These are phyloP conservation scores for Halcyon malimbica DNA, from an alignment of 2,113 vertebrate genomes.

Conservation along the genomic window DNA sequence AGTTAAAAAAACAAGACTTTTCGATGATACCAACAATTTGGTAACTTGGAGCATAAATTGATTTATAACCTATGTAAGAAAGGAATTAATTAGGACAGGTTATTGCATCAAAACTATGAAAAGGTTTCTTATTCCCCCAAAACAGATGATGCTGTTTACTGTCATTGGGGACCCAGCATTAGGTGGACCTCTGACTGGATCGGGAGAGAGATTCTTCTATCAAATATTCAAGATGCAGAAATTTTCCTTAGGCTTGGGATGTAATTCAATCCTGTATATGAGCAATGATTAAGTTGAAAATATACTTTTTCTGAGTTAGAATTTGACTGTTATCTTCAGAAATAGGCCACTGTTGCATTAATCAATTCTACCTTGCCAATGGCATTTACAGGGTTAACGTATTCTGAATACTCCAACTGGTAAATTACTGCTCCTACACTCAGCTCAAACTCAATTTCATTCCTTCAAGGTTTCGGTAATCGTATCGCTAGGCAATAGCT, in stretches of 20 bases:
- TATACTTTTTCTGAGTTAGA: neutral
- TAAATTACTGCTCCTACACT: slow-evolving; percentile 40
- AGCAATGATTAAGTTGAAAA: neutral
- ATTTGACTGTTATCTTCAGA: neutral
- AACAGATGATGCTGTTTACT: neutral
- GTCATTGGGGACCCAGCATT: neutral
- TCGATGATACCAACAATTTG: neutral
- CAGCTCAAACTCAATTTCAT: slow-evolving; percentile 60
- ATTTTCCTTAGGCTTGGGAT: neutral
- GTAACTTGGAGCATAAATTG: neutral
- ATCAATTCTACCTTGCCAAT: neutral
- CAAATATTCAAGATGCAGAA: neutral
- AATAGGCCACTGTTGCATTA: neutral
- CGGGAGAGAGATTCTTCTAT: neutral
- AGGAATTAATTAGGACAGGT: neutral
- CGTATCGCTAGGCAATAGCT: slow-evolving; percentile 30
- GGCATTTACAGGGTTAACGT: slow-evolving; percentile 38
- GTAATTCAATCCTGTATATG: neutral
- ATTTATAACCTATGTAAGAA: neutral
- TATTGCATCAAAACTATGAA: neutral
- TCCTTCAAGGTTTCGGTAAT: slow-evolving; percentile 62
- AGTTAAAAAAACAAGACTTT: neutral
- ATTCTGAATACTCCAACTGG: slow-evolving; percentile 32
- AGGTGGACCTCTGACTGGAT: neutral
- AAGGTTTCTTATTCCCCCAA: neutral